These are phyloP conservation scores for Actinopyga echinites DNA, from an alignment of 53 echinoderm and acorn worm genomes.

Conservation along the genomic window DNA sequence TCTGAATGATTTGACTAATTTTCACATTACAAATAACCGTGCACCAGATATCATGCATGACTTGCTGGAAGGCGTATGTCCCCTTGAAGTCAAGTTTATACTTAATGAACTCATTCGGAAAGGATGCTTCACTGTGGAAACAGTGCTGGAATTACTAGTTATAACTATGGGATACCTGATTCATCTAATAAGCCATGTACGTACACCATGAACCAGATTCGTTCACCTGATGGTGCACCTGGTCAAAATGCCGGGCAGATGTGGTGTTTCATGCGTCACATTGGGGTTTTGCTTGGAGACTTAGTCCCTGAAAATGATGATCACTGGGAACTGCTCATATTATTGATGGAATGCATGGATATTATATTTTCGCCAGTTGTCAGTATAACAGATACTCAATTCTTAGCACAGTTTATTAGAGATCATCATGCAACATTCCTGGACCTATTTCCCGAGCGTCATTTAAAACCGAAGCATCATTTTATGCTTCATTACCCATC, in stretches of 20 bases:
- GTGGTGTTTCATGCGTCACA: conserved; percentile 51
- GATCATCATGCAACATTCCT: conserved; percentile 50
- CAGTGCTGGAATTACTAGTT: conserved; percentile 48
- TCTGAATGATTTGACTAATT: conserved; percentile 25
- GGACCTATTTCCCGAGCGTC: conserved; percentile 17
- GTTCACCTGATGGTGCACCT: conserved; percentile 45
- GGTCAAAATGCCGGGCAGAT: conserved; percentile 57
- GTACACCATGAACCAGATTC: neutral
- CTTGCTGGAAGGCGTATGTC: conserved; percentile 48
- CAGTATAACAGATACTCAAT: conserved; percentile 32
- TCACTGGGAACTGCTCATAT: conserved; percentile 37
- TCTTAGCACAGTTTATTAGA: conserved; percentile 41
- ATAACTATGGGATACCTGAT: conserved; percentile 41
- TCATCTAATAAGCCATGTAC: conserved; percentile 40
- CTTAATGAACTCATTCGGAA: conserved; percentile 35
- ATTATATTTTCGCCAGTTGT: conserved; percentile 34
- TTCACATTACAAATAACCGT: conserved; percentile 42
- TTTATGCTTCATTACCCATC: conserved; percentile 50
- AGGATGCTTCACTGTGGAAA: neutral
- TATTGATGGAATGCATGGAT: conserved; percentile 46
- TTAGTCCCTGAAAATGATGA: conserved; percentile 47
- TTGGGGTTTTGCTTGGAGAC: conserved; percentile 31
- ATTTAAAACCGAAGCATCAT: too few relatives aligned
- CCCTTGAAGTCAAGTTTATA: conserved; percentile 40
- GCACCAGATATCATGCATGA: conserved; percentile 63